These are phyloP conservation scores for Peromyscus aztecus DNA, from an alignment of 2,797 vertebrate genomes.

Conservation along the genomic window DNA sequence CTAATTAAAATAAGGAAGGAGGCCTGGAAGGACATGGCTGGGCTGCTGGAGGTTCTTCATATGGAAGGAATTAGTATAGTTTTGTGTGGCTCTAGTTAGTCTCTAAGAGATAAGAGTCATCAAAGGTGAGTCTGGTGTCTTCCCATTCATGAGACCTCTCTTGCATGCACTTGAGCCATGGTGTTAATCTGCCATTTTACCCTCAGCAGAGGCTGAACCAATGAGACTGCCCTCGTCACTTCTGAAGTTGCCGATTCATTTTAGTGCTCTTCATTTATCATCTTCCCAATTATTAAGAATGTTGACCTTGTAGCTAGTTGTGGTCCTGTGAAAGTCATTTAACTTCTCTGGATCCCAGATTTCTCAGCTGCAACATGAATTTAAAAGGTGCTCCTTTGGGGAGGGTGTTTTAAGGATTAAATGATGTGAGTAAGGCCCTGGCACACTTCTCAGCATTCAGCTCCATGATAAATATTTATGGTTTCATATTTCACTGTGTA, in stretches of 20 bases:
- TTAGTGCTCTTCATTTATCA: background rate
- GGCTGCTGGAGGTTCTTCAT: too few relatives aligned
- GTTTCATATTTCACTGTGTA: background rate
- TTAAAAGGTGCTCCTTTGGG: background rate
- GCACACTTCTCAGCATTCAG: background rate
- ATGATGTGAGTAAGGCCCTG: background rate
- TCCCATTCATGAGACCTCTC: background rate
- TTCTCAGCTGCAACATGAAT: background rate
- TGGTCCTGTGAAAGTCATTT: background rate
- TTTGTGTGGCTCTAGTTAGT: too few relatives aligned
- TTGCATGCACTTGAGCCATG: too few relatives aligned
- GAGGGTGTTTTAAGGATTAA: background rate
- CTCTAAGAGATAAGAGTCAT: background rate
- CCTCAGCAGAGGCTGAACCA: background rate
- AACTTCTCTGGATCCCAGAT: background rate
- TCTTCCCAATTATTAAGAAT: conserved; percentile 10
- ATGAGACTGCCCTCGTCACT: background rate
- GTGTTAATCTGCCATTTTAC: background rate
- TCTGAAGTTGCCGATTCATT: background rate
- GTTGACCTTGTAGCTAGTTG: background rate
- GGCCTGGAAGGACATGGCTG: too few relatives aligned
- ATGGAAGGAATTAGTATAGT: too few relatives aligned
- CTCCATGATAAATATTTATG: background rate
- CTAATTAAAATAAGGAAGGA: background rate
- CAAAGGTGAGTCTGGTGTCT: background rate